These are phyloP conservation scores for Calameuta filiformis DNA, from an alignment of 2,888 invertebrate species.

Conservation along the genomic window DNA sequence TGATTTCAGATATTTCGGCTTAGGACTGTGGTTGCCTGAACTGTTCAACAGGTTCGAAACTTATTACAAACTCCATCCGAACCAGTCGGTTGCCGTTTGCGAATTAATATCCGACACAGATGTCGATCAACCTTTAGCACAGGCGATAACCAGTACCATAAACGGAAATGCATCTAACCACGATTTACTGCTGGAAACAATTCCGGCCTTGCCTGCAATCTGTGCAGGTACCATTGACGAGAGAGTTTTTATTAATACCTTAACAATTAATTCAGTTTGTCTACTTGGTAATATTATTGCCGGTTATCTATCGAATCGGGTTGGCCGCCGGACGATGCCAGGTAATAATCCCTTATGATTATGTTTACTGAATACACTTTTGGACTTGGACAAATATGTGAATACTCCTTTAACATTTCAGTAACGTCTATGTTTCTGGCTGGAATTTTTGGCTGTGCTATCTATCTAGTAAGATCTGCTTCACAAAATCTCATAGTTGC, in stretches of 20 bases:
- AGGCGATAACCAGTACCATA: slow-evolving; percentile 5
- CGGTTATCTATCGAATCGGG: slow-evolving; percentile 69
- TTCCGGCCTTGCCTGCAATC: slow-evolving; percentile 6
- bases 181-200: not conserved
- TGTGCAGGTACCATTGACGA: slow-evolving; percentile 72
- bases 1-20: slow-evolving; percentile 73
- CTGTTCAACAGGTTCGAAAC: slow-evolving; percentile 73
- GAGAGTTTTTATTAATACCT: slow-evolving; percentile 74
- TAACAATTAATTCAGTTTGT: slow-evolving; percentile 75
- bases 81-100: slow-evolving; percentile 67
- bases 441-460: slow-evolving; percentile 70
- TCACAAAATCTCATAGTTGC: slow-evolving; percentile 71
- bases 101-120: slow-evolving; percentile 60
- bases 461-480: slow-evolving; percentile 72
- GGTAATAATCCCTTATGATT: slow-evolving; percentile 36
- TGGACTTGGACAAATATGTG: not conserved
- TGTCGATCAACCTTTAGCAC: slow-evolving; percentile 12
- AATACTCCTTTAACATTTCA: slow-evolving; percentile 32
- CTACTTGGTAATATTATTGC: slow-evolving; percentile 74
- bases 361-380: not conserved
- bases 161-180: slow-evolving; percentile 12
- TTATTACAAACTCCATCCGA: slow-evolving; percentile 64
- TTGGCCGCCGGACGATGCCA: slow-evolving; percentile 60
- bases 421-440: slow-evolving; percentile 66
- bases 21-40: slow-evolving; percentile 83